phyloP scores from a whole-genome alignment of 2,888 invertebrate genomes.

The Caenorhabditis angaria region DNA sequence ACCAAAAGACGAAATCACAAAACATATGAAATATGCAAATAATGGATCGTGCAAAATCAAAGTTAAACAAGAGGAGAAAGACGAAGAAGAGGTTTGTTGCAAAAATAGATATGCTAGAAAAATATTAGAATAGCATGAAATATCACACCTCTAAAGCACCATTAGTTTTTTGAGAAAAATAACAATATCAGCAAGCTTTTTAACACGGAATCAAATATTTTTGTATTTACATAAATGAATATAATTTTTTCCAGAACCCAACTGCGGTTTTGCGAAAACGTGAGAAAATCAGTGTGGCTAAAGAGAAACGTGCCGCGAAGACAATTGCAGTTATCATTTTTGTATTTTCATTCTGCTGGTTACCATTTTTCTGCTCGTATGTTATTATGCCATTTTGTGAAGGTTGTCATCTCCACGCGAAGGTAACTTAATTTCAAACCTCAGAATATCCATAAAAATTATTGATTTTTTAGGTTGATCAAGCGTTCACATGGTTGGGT shows the following conservation, averaged over 20 bases:
- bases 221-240: no score
- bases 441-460: background rate
- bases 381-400: constrained; percentile 72
- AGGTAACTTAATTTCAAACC: constrained; percentile 47
- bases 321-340: constrained; percentile 73
- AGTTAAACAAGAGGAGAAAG: constrained; percentile 35
- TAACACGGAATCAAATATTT: no score
- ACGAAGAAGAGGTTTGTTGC: constrained; percentile 33
- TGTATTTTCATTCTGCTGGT: constrained; percentile 72
- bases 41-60: constrained; percentile 43
- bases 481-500: constrained; percentile 72
- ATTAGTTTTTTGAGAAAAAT: no score
- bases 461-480: constrained; percentile 61
- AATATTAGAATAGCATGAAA: background rate
- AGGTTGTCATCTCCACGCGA: constrained; percentile 69
- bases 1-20: constrained; percentile 51
- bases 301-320: constrained; percentile 73
- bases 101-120: background rate
- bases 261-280: constrained; percentile 66
- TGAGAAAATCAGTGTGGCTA: constrained; percentile 72
- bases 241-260: constrained; percentile 56
- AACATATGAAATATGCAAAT: constrained; percentile 55
- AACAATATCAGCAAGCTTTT: no score
- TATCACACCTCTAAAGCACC: background rate
- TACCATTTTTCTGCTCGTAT: constrained; percentile 72